A percentile compares a stretch with the other conserved stretches of the same genome.
Evolutionary conservation across 2,113 vertebrate genomes (phyloP).

Genomic region (Oreocharis arfaki): DNA sequence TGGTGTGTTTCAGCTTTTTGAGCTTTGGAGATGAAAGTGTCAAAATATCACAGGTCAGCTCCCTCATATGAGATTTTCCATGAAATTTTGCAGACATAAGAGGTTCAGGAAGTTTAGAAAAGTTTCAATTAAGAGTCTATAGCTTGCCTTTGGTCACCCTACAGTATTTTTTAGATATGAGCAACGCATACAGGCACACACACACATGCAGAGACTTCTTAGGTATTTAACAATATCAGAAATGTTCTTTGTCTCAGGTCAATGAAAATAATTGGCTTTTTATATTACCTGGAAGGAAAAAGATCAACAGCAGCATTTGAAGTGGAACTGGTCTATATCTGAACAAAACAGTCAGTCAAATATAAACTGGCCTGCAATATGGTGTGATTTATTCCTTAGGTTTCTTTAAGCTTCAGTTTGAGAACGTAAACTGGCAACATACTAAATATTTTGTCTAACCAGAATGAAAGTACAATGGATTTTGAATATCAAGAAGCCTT

Average conservation of each 20-base stretch:
- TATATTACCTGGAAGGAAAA: not conserved
- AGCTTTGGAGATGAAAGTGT: not conserved
- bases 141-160: not conserved
- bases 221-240: not conserved
- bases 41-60: conserved; percentile 8
- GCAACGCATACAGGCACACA: not conserved
- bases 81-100: not conserved
- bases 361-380: not conserved
- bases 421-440: not conserved
- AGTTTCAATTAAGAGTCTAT: not conserved
- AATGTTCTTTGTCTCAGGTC: not conserved
- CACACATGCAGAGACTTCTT: not conserved
- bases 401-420: not conserved
- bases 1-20: not conserved
- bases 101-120: not conserved
- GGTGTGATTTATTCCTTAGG: not conserved
- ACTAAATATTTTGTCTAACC: not conserved
- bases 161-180: not conserved
- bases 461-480: not conserved
- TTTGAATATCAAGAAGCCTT: not conserved
- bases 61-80: not conserved
- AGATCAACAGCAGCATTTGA: not conserved
- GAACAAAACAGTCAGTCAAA: not conserved
- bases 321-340: not conserved
- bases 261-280: not conserved